These are phyloP conservation scores for Drosophila fulvimacula DNA, from an alignment of 2,888 invertebrate genomes.

Conservation along the genomic window DNA sequence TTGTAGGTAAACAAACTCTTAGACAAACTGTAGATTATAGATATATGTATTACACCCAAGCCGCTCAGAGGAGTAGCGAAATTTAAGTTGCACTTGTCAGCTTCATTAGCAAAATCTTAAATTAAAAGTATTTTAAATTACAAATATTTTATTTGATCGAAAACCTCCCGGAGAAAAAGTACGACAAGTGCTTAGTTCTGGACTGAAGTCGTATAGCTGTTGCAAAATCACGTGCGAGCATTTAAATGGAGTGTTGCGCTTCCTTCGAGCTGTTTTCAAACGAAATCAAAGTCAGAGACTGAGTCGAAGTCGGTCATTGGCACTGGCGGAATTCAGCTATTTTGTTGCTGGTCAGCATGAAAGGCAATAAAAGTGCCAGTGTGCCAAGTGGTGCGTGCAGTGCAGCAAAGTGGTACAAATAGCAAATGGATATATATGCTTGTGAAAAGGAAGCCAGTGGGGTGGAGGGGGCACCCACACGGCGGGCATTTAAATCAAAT, in stretches of 20 bases:
- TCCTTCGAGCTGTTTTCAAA: constrained; percentile 12
- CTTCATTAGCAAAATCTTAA: no score
- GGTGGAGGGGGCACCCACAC: background rate
- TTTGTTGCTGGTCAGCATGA: constrained; percentile 67
- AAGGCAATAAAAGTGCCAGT: constrained; percentile 64
- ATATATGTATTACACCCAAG: no score
- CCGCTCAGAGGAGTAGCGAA: no score
- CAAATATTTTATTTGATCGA: background rate
- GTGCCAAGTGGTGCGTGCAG: constrained; percentile 59
- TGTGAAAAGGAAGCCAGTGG: constrained; percentile 29
- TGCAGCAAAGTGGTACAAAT: constrained; percentile 52
- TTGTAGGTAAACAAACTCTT: no score
- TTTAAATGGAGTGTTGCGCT: constrained; percentile 49
- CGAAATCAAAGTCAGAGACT: background rate
- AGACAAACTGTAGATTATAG: no score
- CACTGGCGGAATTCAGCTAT: constrained; percentile 52
- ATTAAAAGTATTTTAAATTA: background rate
- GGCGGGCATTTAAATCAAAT: constrained; percentile 44
- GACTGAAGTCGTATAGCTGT: background rate
- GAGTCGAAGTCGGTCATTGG: constrained; percentile 40
- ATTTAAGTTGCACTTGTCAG: no score
- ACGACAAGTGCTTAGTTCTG: background rate
- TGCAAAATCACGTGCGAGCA: constrained; percentile 62
- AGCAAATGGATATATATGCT: constrained; percentile 24
- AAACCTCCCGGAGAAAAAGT: background rate